Evolutionary conservation across 1,140 invertebrate genomes (phyloP).

Genomic region (Paraescarpia echinospica): DNA sequence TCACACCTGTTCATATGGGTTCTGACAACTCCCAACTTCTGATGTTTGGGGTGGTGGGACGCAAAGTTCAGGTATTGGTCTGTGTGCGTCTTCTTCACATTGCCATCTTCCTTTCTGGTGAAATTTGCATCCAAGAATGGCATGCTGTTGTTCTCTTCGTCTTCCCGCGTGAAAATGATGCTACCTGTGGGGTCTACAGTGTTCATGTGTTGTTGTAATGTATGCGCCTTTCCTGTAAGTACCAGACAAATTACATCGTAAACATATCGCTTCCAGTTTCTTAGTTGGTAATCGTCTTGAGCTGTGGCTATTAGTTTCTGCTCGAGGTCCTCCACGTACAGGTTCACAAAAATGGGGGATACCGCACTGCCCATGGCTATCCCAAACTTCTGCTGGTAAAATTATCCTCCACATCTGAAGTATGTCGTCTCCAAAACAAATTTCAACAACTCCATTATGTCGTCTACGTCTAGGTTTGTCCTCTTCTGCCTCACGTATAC

Average conservation of each 20-base stretch:
- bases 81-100: not conserved
- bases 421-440: too few species aligned
- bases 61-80: not conserved
- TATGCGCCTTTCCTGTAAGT: not conserved
- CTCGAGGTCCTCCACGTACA: too few species aligned
- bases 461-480: too few species aligned
- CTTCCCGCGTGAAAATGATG: not conserved
- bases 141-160: not conserved
- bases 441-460: too few species aligned
- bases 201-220: not conserved
- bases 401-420: not conserved
- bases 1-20: not conserved
- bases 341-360: not conserved
- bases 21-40: not conserved
- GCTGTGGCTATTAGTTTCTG: not conserved
- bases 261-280: not conserved
- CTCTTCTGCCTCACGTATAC: too few species aligned
- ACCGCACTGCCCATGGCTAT: constrained; percentile 13
- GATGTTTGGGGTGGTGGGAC: not conserved
- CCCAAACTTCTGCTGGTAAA: too few species aligned
- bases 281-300: not conserved
- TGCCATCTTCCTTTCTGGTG: not conserved
- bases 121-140: not conserved
- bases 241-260: not conserved
- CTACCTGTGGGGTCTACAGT: not conserved